Conservation (phyloP, 1,140 invertebrate species). For the Galendromus occidentalis region DNA sequence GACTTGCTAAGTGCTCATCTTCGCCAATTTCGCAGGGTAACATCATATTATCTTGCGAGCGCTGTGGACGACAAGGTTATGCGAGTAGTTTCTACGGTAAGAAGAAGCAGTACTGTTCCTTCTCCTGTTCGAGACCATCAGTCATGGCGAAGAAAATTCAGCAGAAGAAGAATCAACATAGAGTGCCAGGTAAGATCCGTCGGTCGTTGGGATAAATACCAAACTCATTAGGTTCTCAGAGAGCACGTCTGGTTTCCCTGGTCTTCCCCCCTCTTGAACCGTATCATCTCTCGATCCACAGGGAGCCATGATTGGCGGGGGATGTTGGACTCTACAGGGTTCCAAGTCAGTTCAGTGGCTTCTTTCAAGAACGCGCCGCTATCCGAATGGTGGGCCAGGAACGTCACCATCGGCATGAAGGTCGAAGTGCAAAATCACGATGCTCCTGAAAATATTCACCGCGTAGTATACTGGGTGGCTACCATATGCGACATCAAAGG, state of each 20-base stretch:
- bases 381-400: constrained; percentile 75
- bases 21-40: not conserved
- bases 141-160: constrained; percentile 31
- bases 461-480: constrained; percentile 57
- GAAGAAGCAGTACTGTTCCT: constrained; percentile 37
- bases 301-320: not conserved
- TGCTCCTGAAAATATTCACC: constrained; percentile 38
- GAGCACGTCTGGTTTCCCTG: too few species aligned
- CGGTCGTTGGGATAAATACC: too few species aligned
- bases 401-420: constrained; percentile 70
- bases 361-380: constrained; percentile 46
- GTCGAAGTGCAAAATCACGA: constrained; percentile 83
- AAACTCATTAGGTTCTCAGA: too few species aligned
- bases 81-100: constrained; percentile 74
- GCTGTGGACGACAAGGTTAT: constrained; percentile 66
- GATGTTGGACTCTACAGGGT: not conserved
- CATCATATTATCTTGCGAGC: constrained; percentile 41
- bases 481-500: constrained; percentile 30
- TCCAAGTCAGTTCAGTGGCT: not conserved
- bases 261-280: not conserved
- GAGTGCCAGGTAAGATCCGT: too few species aligned
- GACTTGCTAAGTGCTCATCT: not conserved
- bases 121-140: constrained; percentile 24
- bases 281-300: not conserved
- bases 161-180: constrained; percentile 1